Base-by-base conservation (phyloP, 2,888 invertebrate genomes). In the Conistra vaccinii region DNA sequence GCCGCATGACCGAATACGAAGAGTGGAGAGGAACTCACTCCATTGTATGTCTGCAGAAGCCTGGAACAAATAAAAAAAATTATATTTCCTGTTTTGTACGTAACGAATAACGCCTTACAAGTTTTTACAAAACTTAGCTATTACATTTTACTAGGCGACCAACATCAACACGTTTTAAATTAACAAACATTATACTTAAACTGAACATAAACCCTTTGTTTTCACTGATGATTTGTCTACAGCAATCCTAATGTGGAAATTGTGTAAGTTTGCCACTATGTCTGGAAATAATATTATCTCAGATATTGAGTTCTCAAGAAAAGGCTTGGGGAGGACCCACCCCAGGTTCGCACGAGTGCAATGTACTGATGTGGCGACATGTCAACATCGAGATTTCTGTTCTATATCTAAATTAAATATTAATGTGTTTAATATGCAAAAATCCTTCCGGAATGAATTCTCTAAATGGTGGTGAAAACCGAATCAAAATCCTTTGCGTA, bases 1-100 rank as follows among this genome's bases (percentile, higher is more conserved):
- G 98, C 98, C 0, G 98, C 98, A 87, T 97, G 97, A 1, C 98
- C 98, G 86, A 98, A 98, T 62, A 97, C 96, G 67, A 98, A 95
- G 17, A 98, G 94, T 0, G 98, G 98, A 5, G 98, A 97, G 2
- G 97, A 90, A 73, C 93, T 95, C 63, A 94, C 81, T 53, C 97
- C 97, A 83, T 96, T 97, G 84, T 97, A 95, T 10, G 96, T 96
- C 60, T 97, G 96, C 20, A 98, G 92, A 74, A 97, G 92, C 53
- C 98, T 98, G n/a, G n/a, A n/a, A n/a, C n/a, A n/a, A n/a, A n/a
- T n/a, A n/a, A n/a, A n/a, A n/a, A n/a, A n/a, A n/a, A n/a, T n/a
- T n/a, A n/a, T n/a, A n/a, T n/a, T n/a, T n/a, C n/a, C n/a, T n/a
- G n/a, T n/a, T n/a, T n/a, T n/a, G n/a, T n/a, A n/a, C n/a, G n/a